A percentile compares a stretch with the other conserved stretches of the same genome.
These are phyloP conservation scores for Trichechus manatus DNA, from an alignment of 2,113 vertebrate genomes.

Conservation along the genomic window DNA sequence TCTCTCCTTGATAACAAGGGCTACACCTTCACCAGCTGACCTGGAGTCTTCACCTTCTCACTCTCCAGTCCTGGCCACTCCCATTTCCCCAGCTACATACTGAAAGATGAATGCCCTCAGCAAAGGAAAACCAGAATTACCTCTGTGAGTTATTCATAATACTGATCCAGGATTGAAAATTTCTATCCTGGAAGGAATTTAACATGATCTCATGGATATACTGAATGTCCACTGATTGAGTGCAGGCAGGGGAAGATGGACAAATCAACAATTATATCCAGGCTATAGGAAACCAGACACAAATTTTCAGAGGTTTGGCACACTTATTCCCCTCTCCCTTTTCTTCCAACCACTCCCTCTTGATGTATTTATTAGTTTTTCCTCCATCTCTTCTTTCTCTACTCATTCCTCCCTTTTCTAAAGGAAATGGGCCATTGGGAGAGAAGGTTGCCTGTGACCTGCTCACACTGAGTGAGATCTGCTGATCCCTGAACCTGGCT, in stretches of 20 bases:
- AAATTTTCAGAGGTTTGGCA: background rate
- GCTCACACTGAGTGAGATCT: background rate
- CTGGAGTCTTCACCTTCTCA: background rate
- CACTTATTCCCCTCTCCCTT: background rate
- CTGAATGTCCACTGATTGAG: background rate
- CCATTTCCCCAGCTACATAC: background rate
- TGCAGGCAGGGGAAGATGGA: background rate
- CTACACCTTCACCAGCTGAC: background rate
- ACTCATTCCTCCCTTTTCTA: background rate
- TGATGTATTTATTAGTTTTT: background rate
- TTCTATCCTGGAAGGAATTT: background rate
- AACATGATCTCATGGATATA: background rate
- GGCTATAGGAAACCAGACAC: background rate
- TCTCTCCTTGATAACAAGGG: background rate
- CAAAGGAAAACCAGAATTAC: background rate
- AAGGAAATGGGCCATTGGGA: background rate
- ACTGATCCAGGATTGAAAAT: background rate
- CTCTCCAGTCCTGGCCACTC: background rate
- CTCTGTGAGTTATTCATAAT: background rate
- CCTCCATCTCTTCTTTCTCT: background rate
- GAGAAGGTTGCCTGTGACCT: background rate
- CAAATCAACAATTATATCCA: background rate
- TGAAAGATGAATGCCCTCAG: background rate
- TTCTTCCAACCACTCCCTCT: background rate
- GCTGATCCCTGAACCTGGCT: background rate